These are phyloP conservation scores for Zootoca vivipara DNA, from an alignment of 2,113 vertebrate genomes.

Conservation along the genomic window DNA sequence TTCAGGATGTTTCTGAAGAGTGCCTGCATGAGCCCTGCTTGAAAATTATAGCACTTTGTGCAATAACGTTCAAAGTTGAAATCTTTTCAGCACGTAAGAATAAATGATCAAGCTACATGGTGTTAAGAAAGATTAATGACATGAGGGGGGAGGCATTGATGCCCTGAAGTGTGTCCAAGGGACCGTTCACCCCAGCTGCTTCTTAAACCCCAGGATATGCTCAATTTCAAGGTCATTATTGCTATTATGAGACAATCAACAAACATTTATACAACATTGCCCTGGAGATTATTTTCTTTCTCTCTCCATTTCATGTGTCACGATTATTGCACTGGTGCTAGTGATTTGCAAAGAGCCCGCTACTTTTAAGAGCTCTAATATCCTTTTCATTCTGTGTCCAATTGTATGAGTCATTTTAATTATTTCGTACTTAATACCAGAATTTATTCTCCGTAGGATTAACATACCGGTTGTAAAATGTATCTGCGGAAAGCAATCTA, in stretches of 20 bases:
- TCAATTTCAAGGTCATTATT: neutral
- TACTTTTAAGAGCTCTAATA: neutral
- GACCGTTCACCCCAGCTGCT: neutral
- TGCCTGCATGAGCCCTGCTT: neutral
- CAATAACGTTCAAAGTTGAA: constrained; percentile 17
- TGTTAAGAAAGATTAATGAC: constrained; percentile 24
- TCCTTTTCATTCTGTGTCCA: neutral
- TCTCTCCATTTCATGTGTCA: neutral
- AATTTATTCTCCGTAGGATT: neutral
- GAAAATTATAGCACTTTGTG: constrained; percentile 30
- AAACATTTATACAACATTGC: constrained; percentile 24
- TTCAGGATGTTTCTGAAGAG: neutral
- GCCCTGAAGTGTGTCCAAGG: constrained; percentile 19
- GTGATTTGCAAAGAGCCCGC: accelerated
- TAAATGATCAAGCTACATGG: constrained; percentile 4
- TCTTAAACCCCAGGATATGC: constrained; percentile 12
- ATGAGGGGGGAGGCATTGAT: neutral
- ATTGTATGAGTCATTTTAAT: neutral
- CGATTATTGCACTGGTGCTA: neutral
- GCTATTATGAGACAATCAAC: constrained; percentile 11
- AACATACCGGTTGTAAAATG: neutral
- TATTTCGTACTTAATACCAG: constrained; percentile 2
- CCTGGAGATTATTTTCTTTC: neutral
- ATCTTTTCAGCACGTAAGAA: constrained; percentile 16
- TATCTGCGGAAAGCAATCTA: neutral